Base-by-base conservation (phyloP, 2,113 vertebrate species). In the Morone saxatilis region DNA sequence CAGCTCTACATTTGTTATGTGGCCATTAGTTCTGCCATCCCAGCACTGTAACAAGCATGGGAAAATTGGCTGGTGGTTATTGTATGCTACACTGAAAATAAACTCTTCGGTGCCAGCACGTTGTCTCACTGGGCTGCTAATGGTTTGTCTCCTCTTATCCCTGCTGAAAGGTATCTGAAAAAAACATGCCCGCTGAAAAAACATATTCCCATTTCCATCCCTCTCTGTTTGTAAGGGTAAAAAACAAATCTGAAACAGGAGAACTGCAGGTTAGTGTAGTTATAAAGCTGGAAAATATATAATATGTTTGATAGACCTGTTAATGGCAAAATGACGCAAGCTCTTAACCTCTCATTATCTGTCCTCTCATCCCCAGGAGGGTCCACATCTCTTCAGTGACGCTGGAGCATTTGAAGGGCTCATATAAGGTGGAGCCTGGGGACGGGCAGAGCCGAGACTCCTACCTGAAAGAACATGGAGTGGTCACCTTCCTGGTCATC, bases 311-410 rank as follows among this genome's bases (percentile, higher is more conserved):
- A 60, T 41, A 41, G 67, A 83, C 71, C 51, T 72, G 17, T 83
- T 78, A 8, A 54, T 74, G 59, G 51, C 36, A 13, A 51, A 17
- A 7, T 60, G 71, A 79, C 51, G 0, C 19, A 71, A 22, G 72
- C 47, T 41, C 50, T 83, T 71, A 41, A 72, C 45, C 81, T 70
- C 22, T 75, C 25, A 61, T 81, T 7, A 25, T 83, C 66, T 43
- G 11, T 43, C 67, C 65, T 57, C 31, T 86, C 48, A 54, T 89
- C 94, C 94, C 71, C 95, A 99, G 98, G 81, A 97, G 98, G 53
- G 98, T 99, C 91, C 98, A 99, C 95, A 99, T 99, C 90, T 98
- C 98, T 8, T 98, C 97, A 0, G 97, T 98, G 81, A 99, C 98
- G 12, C 79, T 99, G 95, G 97, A 99, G 78, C 97, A 99, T 91